phyloP scores from a whole-genome alignment of 2,888 invertebrate species.

The Chrysodeixis includens region DNA sequence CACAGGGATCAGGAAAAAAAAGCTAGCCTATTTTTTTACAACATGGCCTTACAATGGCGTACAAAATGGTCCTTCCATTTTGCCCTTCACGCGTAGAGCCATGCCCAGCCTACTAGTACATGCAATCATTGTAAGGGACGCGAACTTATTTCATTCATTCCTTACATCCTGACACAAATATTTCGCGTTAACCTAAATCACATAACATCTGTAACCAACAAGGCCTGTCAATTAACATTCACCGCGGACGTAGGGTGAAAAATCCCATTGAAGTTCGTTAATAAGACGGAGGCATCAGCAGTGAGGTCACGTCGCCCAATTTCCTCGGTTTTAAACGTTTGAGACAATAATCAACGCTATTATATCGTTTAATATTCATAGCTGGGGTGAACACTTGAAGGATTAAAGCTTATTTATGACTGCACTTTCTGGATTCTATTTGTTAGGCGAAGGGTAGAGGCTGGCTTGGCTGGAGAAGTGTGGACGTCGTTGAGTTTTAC shows the following conservation, averaged over 20 bases:
- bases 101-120: neutral
- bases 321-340: constrained; percentile 78
- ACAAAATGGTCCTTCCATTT: too few species aligned
- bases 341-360: constrained; percentile 81
- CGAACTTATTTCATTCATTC: neutral
- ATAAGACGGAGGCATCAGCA: constrained; percentile 70
- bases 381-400: constrained; percentile 44
- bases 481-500: neutral
- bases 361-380: constrained; percentile 70
- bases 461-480: neutral
- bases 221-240: constrained; percentile 51
- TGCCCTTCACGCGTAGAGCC: too few species aligned
- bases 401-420: constrained; percentile 54
- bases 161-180: neutral
- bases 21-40: too few species aligned
- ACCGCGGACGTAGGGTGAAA: constrained; percentile 49
- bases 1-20: too few species aligned
- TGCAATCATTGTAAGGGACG: neutral
- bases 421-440: constrained; percentile 44
- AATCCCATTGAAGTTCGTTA: constrained; percentile 67
- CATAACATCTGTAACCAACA: constrained; percentile 12
- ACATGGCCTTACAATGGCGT: too few species aligned
- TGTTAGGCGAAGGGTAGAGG: constrained; percentile 22
- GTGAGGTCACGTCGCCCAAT: constrained; percentile 75
- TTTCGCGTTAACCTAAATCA: neutral